Conservation (phyloP, 2,797 vertebrate species). For the Calcarius lapponicus region DNA sequence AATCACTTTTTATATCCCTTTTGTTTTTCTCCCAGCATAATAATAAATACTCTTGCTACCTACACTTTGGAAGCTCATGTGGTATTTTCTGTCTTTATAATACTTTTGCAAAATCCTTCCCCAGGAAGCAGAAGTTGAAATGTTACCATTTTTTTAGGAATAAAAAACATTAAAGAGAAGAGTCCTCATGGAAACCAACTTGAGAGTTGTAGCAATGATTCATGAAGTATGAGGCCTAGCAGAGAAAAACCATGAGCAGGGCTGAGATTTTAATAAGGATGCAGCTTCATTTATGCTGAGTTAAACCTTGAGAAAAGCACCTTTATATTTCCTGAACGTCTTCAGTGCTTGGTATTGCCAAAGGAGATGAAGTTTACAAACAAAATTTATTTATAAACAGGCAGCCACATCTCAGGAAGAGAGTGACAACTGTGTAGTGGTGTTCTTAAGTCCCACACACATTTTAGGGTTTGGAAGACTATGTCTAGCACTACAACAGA, state of each 20-base stretch:
- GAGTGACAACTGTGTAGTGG: background rate
- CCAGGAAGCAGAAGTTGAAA: background rate
- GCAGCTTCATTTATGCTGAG: background rate
- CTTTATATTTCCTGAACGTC: background rate
- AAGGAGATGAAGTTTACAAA: background rate
- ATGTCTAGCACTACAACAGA: background rate
- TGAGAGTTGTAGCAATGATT: background rate
- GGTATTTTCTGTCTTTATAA: background rate
- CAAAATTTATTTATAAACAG: background rate
- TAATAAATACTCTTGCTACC: background rate
- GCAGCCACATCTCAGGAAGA: background rate
- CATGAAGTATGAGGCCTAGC: background rate
- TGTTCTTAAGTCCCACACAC: background rate
- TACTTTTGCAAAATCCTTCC: background rate
- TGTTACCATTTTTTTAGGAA: background rate
- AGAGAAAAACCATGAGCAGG: background rate
- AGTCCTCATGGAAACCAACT: background rate
- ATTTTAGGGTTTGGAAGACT: background rate
- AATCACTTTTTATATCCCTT: background rate
- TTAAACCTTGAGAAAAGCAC: background rate
- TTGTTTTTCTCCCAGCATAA: background rate
- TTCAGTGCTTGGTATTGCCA: background rate
- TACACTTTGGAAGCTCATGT: background rate
- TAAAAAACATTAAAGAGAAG: background rate
- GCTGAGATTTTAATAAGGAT: background rate